Evolutionary conservation across 2,797 vertebrate genomes (phyloP).

Genomic region (Pteropus rufus): DNA sequence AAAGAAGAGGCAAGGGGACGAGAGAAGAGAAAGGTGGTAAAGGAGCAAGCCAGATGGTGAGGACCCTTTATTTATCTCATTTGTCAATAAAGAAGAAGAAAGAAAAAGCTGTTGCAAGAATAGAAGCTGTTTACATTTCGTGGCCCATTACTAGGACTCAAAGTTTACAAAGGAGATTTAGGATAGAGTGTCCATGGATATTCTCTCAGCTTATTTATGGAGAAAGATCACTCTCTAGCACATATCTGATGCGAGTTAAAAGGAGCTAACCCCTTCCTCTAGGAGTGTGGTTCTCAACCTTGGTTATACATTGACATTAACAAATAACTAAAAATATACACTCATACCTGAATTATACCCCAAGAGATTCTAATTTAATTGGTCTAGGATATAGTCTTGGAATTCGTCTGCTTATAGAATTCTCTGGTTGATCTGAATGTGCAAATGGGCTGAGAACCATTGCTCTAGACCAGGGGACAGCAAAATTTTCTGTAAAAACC

Average conservation of each 20-base stretch:
- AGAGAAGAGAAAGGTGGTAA: not conserved
- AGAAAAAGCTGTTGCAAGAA: not conserved
- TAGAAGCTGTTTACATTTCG: not conserved
- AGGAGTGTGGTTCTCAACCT: not conserved
- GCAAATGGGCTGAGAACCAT: not conserved
- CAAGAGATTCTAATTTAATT: slow-evolving; percentile 34
- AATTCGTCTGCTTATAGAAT: not conserved
- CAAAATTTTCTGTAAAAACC: not conserved
- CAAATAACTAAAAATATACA: not conserved
- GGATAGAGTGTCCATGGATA: not conserved
- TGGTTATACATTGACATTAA: not conserved
- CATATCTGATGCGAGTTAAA: not conserved
- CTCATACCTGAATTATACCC: not conserved
- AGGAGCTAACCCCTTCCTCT: not conserved
- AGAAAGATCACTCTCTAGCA: not conserved
- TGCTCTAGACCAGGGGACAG: not conserved
- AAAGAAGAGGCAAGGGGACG: not conserved
- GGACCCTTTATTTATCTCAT: not conserved
- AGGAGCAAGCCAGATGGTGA: not conserved
- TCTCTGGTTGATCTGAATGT: not conserved
- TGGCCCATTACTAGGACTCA: not conserved
- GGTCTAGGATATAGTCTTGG: not conserved
- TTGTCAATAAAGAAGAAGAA: not conserved
- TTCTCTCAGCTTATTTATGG: not conserved
- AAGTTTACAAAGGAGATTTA: not conserved